phyloP scores from a whole-genome alignment of 2,888 invertebrate species.

The Eudemis profundana region DNA sequence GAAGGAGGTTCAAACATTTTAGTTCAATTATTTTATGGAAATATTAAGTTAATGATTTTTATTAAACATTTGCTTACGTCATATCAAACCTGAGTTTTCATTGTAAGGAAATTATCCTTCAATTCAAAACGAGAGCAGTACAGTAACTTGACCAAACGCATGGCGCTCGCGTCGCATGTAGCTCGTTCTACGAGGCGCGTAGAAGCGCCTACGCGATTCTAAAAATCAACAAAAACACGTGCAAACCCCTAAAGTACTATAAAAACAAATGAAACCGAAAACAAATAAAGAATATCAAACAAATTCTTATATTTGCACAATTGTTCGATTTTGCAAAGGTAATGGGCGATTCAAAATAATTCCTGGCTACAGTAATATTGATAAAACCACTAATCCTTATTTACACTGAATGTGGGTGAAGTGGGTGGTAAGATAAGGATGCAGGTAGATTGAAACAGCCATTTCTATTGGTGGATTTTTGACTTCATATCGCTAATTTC shows the following conservation, averaged over 20 bases:
- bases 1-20: no score
- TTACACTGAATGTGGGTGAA: conserved; percentile 77
- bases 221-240: conserved; percentile 55
- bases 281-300: conserved; percentile 52
- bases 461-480: conserved; percentile 71
- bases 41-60: no score
- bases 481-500: conserved; percentile 54
- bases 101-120: neutral
- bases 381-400: conserved; percentile 79
- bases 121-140: neutral
- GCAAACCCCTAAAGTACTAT: conserved; percentile 57
- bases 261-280: conserved; percentile 60
- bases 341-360: conserved; percentile 68
- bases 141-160: neutral
- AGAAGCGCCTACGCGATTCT: conserved; percentile 52
- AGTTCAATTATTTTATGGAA: no score
- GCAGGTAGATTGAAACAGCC: conserved; percentile 64
- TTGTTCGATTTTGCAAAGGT: conserved; percentile 62
- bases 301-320: conserved; percentile 73
- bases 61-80: no score
- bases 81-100: no score
- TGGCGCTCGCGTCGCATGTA: conserved; percentile 29
- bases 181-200: conserved; percentile 45
- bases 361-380: conserved; percentile 74
- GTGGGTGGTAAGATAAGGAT: conserved; percentile 76